These are phyloP conservation scores for Lepeophtheirus nordmannii DNA, from an alignment of 2,888 invertebrate species.

Conservation along the genomic window DNA sequence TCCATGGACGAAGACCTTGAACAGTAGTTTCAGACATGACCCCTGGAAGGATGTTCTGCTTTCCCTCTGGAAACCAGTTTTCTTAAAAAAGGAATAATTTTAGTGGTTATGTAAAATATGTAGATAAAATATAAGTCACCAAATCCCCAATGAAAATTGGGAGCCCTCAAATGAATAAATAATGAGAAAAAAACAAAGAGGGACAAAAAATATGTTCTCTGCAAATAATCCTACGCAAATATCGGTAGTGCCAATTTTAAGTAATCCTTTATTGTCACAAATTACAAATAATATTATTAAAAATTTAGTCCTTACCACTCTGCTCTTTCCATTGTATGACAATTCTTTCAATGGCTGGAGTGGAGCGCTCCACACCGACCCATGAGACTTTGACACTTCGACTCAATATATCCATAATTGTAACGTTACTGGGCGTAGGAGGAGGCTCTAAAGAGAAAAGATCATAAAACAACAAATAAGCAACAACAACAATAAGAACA, in stretches of 20 bases:
- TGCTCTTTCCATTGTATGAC: slow-evolving; percentile 51
- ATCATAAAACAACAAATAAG: no score
- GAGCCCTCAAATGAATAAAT: neutral
- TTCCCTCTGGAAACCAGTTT: slow-evolving; percentile 25
- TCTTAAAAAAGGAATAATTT: slow-evolving; percentile 15
- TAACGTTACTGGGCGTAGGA: slow-evolving; percentile 49
- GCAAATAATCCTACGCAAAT: no score
- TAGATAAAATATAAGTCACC: neutral
- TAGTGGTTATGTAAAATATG: slow-evolving; percentile 19
- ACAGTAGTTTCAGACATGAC: slow-evolving; percentile 25
- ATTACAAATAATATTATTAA: neutral
- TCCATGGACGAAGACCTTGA: slow-evolving; percentile 59
- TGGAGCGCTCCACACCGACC: slow-evolving; percentile 46
- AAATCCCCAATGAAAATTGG: slow-evolving; percentile 12
- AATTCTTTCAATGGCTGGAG: slow-evolving; percentile 52
- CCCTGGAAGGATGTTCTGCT: slow-evolving; percentile 28
- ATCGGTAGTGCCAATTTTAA: no score
- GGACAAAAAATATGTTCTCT: no score
- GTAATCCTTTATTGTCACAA: neutral
- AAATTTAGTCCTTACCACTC: slow-evolving; percentile 38
- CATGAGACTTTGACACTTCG: slow-evolving; percentile 58
- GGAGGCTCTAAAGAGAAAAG: slow-evolving; percentile 48
- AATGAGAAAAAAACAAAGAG: no score
- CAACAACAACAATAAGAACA: no score
- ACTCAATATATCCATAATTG: slow-evolving; percentile 53